Base-by-base conservation (phyloP, 2,888 invertebrate species). In the Camponotus fellah region DNA sequence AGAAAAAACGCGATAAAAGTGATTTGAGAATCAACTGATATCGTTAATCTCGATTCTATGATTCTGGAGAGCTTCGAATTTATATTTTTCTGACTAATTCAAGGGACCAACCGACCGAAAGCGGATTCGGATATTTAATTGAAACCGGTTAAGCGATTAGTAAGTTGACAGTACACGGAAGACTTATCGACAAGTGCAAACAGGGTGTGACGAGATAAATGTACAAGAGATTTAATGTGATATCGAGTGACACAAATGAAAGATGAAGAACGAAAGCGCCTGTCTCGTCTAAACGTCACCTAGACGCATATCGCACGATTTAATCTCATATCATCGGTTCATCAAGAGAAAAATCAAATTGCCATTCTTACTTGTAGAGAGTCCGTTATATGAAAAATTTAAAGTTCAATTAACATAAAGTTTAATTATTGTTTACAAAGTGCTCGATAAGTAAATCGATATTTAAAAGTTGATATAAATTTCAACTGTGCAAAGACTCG, bases 161-260 rank as follows among this genome's bases (percentile, higher is more conserved):
- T 14, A 66, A 66, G 37, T 26, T 12, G 14, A 21, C 26, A 17
- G 66, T 40, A 56, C 66, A 62, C n/a, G 53, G 53, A 77, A 68
- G 68, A 77, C 68, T 77, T 77, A 77, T 77, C 77, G 69, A 32
- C 32, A 32, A 77, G 21, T 43, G 56, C 56, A 43, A 56, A 40
- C 77, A 68, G 56, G 77, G 77, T 43, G 77, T 77, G 77, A 77
- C 77, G 1, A 68, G 77, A 77, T 77, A 77, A 77, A 77, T 43
- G 77, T 43, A 43, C 32, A n/a, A 6, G 56, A 58, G 69, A 69
- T 77, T 56, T 77, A 68, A n/a, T 32, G 1, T 10, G 77, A 68
- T 77, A 77, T 40, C 53, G 68, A 53, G 40, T 56, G 68, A 56
- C 56, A 69, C 26, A 26, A 26, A 26, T 26, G 26, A 40, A 43